Conservation (phyloP, 2,797 vertebrate species). For the Gymnodraco acuticeps region DNA sequence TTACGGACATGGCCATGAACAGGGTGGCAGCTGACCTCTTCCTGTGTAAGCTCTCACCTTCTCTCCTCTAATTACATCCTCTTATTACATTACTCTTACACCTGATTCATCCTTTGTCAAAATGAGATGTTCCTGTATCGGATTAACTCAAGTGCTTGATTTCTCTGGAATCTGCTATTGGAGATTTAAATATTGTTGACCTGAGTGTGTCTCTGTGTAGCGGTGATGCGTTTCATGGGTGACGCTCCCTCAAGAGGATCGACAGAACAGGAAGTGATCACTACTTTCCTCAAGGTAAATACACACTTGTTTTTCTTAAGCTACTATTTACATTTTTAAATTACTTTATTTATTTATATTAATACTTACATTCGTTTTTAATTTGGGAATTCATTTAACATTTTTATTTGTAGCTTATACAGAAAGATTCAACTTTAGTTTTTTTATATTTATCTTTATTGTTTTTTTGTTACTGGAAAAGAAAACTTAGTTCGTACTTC, state of each 20-base stretch:
- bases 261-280: constrained; percentile 90
- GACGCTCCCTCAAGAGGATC: constrained; percentile 88
- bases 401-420: too few relatives aligned
- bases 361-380: background rate
- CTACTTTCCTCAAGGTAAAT: constrained; percentile 92
- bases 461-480: too few relatives aligned
- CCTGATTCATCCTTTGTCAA: constrained; percentile 6
- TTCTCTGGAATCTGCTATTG: constrained; percentile 11
- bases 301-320: background rate
- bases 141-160: constrained; percentile 2
- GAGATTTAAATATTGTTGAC: constrained; percentile 3
- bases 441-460: too few relatives aligned
- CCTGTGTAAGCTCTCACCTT: constrained; percentile 84
- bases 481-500: too few relatives aligned
- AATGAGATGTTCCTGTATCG: background rate
- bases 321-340: background rate
- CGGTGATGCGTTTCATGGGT: constrained; percentile 97
- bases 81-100: constrained; percentile 13
- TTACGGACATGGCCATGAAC: constrained; percentile 89
- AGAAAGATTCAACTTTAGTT: too few relatives aligned
- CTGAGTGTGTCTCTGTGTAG: constrained; percentile 77
- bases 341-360: background rate
- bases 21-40: constrained; percentile 92
- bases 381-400: too few relatives aligned
- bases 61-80: constrained; percentile 34